phyloP scores from a whole-genome alignment of 2,113 vertebrate species.

The Microtus pennsylvanicus region DNA sequence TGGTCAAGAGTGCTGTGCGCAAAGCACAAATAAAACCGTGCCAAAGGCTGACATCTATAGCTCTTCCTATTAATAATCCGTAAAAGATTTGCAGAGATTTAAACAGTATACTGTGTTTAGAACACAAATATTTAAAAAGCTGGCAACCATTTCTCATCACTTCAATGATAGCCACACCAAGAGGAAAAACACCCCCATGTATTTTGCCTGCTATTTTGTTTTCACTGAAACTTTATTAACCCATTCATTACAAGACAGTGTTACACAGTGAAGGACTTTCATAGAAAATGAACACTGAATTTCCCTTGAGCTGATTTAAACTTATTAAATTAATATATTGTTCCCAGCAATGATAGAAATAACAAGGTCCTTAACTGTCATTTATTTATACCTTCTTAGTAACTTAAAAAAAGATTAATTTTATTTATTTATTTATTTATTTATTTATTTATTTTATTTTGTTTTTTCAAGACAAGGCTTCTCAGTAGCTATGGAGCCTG shows the following conservation, averaged over 20 bases:
- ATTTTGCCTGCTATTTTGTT: constrained; percentile 4
- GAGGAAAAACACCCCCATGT: constrained; percentile 29
- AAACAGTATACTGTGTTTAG: constrained; percentile 20
- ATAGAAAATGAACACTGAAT: constrained; percentile 27
- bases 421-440: neutral
- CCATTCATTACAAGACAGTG: neutral
- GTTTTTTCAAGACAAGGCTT: too few relatives aligned
- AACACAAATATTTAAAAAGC: neutral
- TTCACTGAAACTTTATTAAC: constrained; percentile 59
- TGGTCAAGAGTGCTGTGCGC: neutral
- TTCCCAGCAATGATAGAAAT: constrained; percentile 32
- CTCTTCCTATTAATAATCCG: neutral
- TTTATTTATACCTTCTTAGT: neutral
- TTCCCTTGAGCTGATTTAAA: constrained; percentile 21
- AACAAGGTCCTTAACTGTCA: neutral
- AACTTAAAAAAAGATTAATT: neutral
- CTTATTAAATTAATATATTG: constrained; percentile 31
- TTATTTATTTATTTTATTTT: neutral
- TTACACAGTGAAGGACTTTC: constrained; percentile 8
- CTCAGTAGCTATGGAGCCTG: too few relatives aligned
- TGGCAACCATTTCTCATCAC: constrained; percentile 47
- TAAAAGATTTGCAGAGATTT: neutral
- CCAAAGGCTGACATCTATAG: neutral
- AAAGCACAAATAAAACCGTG: neutral
- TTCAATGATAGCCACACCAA: neutral